These are phyloP conservation scores for Vespertilio murinus DNA, from an alignment of 2,797 vertebrate species.

Conservation along the genomic window DNA sequence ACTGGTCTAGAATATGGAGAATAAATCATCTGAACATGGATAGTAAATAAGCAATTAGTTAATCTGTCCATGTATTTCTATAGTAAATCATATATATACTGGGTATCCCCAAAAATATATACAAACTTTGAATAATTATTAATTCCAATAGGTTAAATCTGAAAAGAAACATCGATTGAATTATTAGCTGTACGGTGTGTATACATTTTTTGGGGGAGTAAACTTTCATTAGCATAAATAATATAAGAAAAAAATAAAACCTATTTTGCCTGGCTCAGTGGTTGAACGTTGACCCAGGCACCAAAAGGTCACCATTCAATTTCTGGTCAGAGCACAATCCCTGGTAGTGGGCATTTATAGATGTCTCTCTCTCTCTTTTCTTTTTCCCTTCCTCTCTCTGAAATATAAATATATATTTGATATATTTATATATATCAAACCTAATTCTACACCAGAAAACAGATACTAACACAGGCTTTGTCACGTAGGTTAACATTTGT, in stretches of 20 bases:
- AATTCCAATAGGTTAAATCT: too few species aligned
- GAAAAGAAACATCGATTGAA: too few species aligned
- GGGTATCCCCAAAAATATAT: too few species aligned
- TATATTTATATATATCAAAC: background rate
- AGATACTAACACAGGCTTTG: constrained; percentile 7
- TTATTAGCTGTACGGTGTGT: too few species aligned
- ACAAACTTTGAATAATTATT: background rate
- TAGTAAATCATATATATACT: background rate
- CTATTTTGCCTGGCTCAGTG: background rate
- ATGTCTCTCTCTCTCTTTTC: too few species aligned
- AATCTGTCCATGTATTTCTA: background rate
- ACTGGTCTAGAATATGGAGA: background rate
- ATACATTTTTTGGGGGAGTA: background rate
- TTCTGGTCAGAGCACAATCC: too few species aligned
- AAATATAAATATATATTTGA: too few species aligned
- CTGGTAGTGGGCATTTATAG: too few species aligned
- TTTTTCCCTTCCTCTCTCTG: too few species aligned
- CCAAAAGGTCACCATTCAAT: too few species aligned
- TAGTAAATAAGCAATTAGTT: background rate
- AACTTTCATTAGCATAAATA: constrained; percentile 17
- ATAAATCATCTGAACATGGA: background rate
- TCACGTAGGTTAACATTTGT: background rate
- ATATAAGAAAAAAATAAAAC: background rate
- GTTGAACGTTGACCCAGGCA: too few species aligned
- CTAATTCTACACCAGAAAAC: background rate